Percentiles rank a stretch among this genome's conserved stretches.
phyloP scores from a whole-genome alignment of 2,888 invertebrate genomes.

The Microplitis deprimator region DNA sequence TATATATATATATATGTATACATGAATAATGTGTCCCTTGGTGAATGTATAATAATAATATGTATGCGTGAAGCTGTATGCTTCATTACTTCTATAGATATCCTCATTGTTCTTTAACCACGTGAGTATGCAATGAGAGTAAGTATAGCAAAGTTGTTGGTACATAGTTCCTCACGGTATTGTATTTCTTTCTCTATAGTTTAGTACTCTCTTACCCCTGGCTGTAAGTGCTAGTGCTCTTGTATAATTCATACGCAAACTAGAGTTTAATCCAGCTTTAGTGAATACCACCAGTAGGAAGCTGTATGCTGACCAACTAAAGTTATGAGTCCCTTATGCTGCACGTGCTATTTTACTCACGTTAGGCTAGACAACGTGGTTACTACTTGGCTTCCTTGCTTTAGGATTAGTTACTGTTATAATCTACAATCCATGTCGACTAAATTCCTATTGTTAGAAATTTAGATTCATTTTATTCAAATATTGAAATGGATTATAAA shows the following conservation, averaged over 20 bases:
- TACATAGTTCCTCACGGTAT: constrained; percentile 10
- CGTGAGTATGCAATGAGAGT: background rate
- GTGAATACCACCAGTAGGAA: constrained; percentile 38
- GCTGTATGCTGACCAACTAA: constrained; percentile 47
- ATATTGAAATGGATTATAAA: background rate
- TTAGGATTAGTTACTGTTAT: constrained; percentile 12
- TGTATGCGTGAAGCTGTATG: constrained; percentile 7
- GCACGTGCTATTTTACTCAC: constrained; percentile 26
- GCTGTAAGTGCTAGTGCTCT: constrained; percentile 28
- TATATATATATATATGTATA: background rate
- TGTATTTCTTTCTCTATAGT: background rate
- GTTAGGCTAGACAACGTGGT: constrained; percentile 41
- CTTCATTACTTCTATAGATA: constrained; percentile 7
- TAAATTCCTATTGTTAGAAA: background rate
- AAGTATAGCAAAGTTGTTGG: background rate
- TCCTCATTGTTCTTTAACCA: constrained; percentile 8
- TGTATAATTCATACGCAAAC: constrained; percentile 55
- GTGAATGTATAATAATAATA: constrained; percentile 4
- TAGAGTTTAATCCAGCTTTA: constrained; percentile 56
- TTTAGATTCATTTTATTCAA: background rate
- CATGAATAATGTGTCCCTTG: constrained; percentile 6
- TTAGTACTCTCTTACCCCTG: background rate
- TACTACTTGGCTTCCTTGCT: constrained; percentile 17
- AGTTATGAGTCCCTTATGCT: constrained; percentile 49
- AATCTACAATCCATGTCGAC: constrained; percentile 13